Evolutionary conservation across 2,797 vertebrate genomes (phyloP).

Genomic region (Philypnodon macrostomus): DNA sequence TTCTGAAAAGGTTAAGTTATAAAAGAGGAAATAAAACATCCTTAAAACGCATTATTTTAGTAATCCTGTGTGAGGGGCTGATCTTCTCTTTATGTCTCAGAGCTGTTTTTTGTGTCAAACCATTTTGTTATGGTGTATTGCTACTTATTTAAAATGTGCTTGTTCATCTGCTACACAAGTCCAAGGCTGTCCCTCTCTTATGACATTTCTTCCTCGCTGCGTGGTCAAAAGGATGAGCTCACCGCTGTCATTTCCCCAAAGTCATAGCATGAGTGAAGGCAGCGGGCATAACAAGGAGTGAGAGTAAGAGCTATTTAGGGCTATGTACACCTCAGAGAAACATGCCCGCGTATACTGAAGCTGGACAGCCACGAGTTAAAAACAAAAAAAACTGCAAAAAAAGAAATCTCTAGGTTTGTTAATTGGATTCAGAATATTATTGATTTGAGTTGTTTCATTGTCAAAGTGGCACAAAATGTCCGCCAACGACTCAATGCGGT

Average conservation of each 20-base stretch:
- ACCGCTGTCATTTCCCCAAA: constrained; percentile 24
- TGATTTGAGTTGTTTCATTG: too few species aligned
- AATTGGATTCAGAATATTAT: too few species aligned
- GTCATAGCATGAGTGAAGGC: not conserved
- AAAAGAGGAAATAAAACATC: not conserved
- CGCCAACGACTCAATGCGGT: too few species aligned
- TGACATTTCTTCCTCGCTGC: constrained; percentile 29
- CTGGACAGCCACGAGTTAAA: not conserved
- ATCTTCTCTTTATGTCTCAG: not conserved
- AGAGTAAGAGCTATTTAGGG: constrained; percentile 47
- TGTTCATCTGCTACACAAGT: constrained; percentile 6
- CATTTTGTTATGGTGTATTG: too few species aligned
- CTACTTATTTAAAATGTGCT: not conserved
- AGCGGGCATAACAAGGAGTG: constrained; percentile 37
- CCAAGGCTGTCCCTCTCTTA: constrained; percentile 8
- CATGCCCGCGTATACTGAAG: not conserved
- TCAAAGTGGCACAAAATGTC: too few species aligned
- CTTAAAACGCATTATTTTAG: too few species aligned
- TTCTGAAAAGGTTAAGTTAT: too few species aligned
- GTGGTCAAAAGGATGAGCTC: constrained; percentile 43
- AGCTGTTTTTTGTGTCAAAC: too few species aligned
- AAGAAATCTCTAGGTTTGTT: too few species aligned
- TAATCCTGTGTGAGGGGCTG: too few species aligned
- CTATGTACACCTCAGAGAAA: constrained; percentile 9
- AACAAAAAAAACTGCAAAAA: constrained; percentile 2